Percentiles rank a stretch among this genome's conserved stretches.
Conservation (phyloP, 30 jellyfish, hydroid and myxozoan genomes). For the Hydractinia echinata region DNA sequence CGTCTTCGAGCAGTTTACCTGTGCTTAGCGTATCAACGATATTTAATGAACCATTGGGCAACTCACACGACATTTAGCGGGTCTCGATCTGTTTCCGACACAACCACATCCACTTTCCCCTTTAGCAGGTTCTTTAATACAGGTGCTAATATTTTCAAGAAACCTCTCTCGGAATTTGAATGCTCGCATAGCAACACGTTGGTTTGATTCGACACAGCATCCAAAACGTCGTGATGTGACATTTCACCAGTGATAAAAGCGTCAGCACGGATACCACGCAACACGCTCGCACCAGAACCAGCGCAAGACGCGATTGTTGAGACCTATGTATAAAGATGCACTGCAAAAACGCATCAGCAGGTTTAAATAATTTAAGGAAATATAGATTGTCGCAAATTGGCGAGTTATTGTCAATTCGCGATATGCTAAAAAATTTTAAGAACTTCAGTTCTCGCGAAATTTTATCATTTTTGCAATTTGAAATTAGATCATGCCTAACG, state of each 20-base stretch:
- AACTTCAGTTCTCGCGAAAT: no score
- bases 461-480: no score
- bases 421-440: no score
- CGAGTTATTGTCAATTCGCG: no score
- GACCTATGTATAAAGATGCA: conserved; percentile 35
- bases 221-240: conserved; percentile 96
- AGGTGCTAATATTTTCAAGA: conserved; percentile 38
- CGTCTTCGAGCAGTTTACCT: no score
- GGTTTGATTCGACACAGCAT: conserved; percentile 63
- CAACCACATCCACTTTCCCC: conserved; percentile 42
- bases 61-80: conserved; percentile 63
- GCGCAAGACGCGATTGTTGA: conserved; percentile 87
- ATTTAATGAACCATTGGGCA: no score
- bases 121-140: conserved; percentile 29
- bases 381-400: no score
- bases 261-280: conserved; percentile 73
- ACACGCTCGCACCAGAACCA: conserved; percentile 94
- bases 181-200: conserved; percentile 89
- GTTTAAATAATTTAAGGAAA: no score
- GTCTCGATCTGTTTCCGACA: conserved; percentile 67
- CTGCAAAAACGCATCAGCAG: no score
- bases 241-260: conserved; percentile 90
- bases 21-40: no score
- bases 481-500: no score
- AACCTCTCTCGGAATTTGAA: conserved; percentile 91